Evolutionary conservation across 2,888 invertebrate genomes (phyloP).

Genomic region (Timema cristinae): DNA sequence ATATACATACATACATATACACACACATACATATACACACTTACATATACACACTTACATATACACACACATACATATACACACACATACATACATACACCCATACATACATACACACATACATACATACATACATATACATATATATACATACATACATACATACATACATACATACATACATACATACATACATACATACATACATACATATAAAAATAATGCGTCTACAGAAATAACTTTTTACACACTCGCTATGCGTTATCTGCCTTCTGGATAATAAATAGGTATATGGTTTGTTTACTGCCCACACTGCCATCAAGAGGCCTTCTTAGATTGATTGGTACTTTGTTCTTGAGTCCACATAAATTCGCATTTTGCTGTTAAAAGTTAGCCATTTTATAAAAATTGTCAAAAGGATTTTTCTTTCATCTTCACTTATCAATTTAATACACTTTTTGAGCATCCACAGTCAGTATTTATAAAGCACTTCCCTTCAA

Average conservation of each 20-base stretch:
- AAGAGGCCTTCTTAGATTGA: not conserved
- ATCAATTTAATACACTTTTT: not conserved
- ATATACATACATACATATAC: too few species aligned
- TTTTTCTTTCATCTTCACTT: not conserved
- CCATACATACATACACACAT: too few species aligned
- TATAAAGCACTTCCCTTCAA: not conserved
- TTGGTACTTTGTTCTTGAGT: not conserved
- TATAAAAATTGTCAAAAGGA: not conserved
- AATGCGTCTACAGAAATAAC: not conserved
- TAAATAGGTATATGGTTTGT: not conserved
- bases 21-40: too few species aligned
- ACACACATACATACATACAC: too few species aligned
- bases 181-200: too few species aligned
- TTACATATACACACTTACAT: too few species aligned
- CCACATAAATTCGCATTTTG: constrained; percentile 10
- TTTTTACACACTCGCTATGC: not conserved
- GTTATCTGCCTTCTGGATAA: not conserved
- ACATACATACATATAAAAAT: not conserved
- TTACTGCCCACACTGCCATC: constrained; percentile 3
- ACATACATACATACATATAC: too few species aligned
- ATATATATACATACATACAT: too few species aligned
- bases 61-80: too few species aligned
- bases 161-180: too few species aligned
- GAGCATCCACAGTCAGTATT: not conserved
- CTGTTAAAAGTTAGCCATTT: not conserved